Base-by-base conservation (phyloP, 1,140 invertebrate species). In the Oreohelix idahoensis region DNA sequence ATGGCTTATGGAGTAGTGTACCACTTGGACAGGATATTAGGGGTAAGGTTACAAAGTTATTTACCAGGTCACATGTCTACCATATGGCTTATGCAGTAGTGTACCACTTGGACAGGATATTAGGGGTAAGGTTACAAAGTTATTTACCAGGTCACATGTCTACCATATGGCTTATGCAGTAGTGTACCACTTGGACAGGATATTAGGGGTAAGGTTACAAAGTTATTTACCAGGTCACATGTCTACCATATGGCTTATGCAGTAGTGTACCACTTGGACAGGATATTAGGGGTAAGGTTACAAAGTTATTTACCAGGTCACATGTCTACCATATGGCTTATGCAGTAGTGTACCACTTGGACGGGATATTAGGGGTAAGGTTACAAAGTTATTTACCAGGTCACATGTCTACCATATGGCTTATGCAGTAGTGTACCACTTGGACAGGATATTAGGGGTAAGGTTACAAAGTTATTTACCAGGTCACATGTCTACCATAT, bases 381-480 rank as follows among this genome's bases (percentile, higher is more conserved):
- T n/a, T n/a, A n/a, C n/a, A n/a, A n/a, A n/a, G n/a, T n/a, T n/a
- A n/a, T n/a, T n/a, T n/a, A n/a, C n/a, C n/a, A n/a, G n/a, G n/a
- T n/a, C 86, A 0, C 69, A 79, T 15, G 84, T 85, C 32, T 88
- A 84, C 58, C 89, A 91, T 83, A 58, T 88, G 17, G 87, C 86
- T 23, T 84, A 87, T 53, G 75, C 88, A 26, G 51, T 89, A 2
- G 74, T 86, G 0, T 90, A 90, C 79, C 85, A 89, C 32, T 78
- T 90, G n/a, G 90, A 91, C 77, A 85, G 90, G 36, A 69, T 91
- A 0, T 81, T 91, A 38, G 90, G 90, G 85, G 90, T 91, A 87
- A 84, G 89, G n/a, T n/a, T n/a, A n/a, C n/a, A n/a, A n/a, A n/a
- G n/a, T n/a, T n/a, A n/a, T n/a, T n/a, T n/a, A n/a, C n/a, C n/a